These are phyloP conservation scores for Stratiomys singularior DNA, from an alignment of 2,888 invertebrate species.

Conservation along the genomic window DNA sequence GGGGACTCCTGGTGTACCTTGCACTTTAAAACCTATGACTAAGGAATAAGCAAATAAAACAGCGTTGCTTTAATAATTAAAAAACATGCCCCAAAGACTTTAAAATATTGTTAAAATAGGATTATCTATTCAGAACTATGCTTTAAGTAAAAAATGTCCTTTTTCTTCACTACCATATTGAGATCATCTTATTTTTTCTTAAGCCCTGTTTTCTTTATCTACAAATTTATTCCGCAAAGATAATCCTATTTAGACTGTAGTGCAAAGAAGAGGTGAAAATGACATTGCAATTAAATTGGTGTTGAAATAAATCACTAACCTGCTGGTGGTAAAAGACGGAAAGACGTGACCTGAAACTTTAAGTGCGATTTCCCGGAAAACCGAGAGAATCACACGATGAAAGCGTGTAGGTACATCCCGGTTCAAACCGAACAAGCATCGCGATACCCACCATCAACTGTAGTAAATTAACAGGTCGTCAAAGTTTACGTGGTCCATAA, in stretches of 20 bases:
- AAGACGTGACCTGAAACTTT: conserved; percentile 37
- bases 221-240: too few relatives aligned
- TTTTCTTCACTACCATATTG: too few relatives aligned
- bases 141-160: too few relatives aligned
- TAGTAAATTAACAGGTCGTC: conserved; percentile 29
- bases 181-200: too few relatives aligned
- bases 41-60: too few relatives aligned
- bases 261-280: conserved; percentile 10
- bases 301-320: conserved; percentile 37
- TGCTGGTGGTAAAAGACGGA: conserved; percentile 24
- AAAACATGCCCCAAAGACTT: too few relatives aligned
- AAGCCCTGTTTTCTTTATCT: too few relatives aligned
- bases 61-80: too few relatives aligned
- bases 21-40: too few relatives aligned
- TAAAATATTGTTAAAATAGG: too few relatives aligned
- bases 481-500: conserved; percentile 36
- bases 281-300: conserved; percentile 39
- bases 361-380: background rate
- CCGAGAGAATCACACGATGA: background rate
- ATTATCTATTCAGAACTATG: too few relatives aligned
- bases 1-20: too few relatives aligned
- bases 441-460: background rate
- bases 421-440: background rate
- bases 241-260: background rate
- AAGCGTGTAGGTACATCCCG: background rate